These are phyloP conservation scores for Serilophus lunatus DNA, from an alignment of 2,113 vertebrate species.

Conservation along the genomic window DNA sequence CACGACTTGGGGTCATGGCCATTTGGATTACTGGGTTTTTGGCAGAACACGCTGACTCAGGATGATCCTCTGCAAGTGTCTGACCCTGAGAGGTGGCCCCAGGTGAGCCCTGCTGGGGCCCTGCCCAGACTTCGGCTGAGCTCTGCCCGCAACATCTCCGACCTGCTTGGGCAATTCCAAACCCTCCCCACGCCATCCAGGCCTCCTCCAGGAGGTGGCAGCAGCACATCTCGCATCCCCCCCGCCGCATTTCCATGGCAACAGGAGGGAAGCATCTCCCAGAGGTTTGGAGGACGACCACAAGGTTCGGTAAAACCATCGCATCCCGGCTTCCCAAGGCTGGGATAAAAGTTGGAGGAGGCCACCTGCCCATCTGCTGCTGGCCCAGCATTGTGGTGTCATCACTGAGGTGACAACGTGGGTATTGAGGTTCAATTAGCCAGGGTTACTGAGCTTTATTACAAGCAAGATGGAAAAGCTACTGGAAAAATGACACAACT, in stretches of 20 bases:
- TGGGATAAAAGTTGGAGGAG: background rate
- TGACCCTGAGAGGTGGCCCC: background rate
- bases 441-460: background rate
- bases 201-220: conserved; percentile 58
- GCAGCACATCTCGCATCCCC: background rate
- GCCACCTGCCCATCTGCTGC: background rate
- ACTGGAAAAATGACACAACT: fast-evolving
- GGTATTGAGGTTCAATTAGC: fast-evolving
- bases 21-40: fast-evolving
- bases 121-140: background rate
- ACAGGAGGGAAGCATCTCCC: background rate
- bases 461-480: background rate
- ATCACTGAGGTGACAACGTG: fast-evolving
- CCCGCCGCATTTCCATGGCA: background rate
- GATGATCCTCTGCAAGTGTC: background rate
- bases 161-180: background rate
- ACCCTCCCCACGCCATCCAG: background rate
- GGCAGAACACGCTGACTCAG: fast-evolving
- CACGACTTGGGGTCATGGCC: fast-evolving
- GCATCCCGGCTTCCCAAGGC: background rate
- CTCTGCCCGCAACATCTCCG: background rate
- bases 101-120: background rate
- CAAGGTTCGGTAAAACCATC: background rate
- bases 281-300: background rate
- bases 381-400: fast-evolving